Evolutionary conservation across 2,888 invertebrate genomes (phyloP).

Genomic region (Tortrix viridana): DNA sequence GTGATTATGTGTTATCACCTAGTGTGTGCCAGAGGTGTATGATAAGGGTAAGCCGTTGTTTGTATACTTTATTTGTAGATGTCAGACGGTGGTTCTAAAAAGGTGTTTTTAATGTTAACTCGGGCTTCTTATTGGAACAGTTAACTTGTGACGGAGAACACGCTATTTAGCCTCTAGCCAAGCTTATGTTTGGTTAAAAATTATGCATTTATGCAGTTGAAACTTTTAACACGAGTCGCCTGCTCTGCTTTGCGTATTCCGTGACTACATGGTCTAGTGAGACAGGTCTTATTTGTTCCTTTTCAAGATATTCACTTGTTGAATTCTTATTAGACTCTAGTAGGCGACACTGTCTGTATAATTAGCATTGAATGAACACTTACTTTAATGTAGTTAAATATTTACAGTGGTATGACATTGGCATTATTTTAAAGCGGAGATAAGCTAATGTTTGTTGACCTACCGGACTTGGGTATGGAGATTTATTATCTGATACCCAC

Average conservation of each 20-base stretch:
- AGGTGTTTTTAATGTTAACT: conserved; percentile 47
- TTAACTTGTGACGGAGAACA: conserved; percentile 22
- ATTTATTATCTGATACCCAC: conserved; percentile 20
- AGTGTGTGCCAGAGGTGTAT: conserved; percentile 68
- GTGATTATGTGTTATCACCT: conserved; percentile 80
- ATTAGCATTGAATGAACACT: conserved; percentile 10
- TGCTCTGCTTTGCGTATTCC: conserved; percentile 8
- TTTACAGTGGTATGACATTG: conserved; percentile 23
- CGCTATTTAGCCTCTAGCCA: conserved; percentile 13
- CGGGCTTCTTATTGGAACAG: conserved; percentile 44
- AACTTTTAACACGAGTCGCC: conserved; percentile 9
- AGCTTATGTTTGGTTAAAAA: conserved; percentile 22
- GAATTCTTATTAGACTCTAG: conserved; percentile 54
- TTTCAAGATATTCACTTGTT: conserved; percentile 41
- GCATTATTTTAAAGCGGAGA: conserved; percentile 17
- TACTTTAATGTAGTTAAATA: conserved; percentile 13
- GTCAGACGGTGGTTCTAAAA: conserved; percentile 54
- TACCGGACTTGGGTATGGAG: conserved; percentile 16
- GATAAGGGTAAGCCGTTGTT: conserved; percentile 77
- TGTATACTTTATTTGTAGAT: conserved; percentile 51
- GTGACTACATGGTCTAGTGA: not conserved
- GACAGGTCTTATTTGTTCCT: conserved; percentile 27
- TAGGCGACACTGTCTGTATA: conserved; percentile 5
- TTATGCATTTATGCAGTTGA: conserved; percentile 26
- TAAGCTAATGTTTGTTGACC: conserved; percentile 36